A percentile compares a stretch with the other conserved stretches of the same genome.
Conservation (phyloP, 2,888 invertebrate species). For the Coleophora deauratella region DNA sequence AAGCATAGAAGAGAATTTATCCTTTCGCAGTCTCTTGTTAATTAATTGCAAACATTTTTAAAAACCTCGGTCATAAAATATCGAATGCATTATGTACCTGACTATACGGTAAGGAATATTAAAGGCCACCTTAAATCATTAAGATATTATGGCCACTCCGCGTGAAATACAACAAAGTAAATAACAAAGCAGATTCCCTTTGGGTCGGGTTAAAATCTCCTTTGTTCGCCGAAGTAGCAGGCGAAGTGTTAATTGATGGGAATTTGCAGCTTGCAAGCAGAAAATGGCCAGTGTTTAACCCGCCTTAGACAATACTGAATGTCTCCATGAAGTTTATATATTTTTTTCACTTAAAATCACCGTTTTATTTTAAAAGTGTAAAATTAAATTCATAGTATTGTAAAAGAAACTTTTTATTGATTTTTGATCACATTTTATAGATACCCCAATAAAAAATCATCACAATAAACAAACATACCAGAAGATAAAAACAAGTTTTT, state of each 20-base stretch:
- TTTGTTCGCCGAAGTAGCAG: slow-evolving; percentile 44
- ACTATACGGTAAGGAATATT: slow-evolving; percentile 10
- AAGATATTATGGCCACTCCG: slow-evolving; percentile 36
- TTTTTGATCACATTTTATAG: slow-evolving; percentile 37
- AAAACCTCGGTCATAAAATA: slow-evolving; percentile 20
- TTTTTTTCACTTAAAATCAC: too few species aligned
- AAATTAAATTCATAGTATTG: slow-evolving; percentile 11
- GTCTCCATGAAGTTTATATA: too few species aligned
- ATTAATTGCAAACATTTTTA: slow-evolving; percentile 43
- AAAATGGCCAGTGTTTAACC: slow-evolving; percentile 31
- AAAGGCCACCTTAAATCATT: slow-evolving; percentile 35
- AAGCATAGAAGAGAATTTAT: slow-evolving; percentile 13
- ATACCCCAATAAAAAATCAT: slow-evolving; percentile 48
- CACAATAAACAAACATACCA: slow-evolving; percentile 66
- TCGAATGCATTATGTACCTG: too few species aligned
- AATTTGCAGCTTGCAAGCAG: slow-evolving; percentile 33
- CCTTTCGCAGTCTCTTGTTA: slow-evolving; percentile 45
- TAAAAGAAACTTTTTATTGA: slow-evolving; percentile 28
- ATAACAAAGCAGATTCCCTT: slow-evolving; percentile 46
- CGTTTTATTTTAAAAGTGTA: too few species aligned
- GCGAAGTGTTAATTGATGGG: slow-evolving; percentile 62
- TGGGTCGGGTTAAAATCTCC: slow-evolving; percentile 42
- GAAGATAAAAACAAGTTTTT: slow-evolving; percentile 41
- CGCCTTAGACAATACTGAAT: slow-evolving; percentile 31
- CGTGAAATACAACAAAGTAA: slow-evolving; percentile 36